Conservation (phyloP, 2,797 vertebrate genomes). For the Nannoperca australis region DNA sequence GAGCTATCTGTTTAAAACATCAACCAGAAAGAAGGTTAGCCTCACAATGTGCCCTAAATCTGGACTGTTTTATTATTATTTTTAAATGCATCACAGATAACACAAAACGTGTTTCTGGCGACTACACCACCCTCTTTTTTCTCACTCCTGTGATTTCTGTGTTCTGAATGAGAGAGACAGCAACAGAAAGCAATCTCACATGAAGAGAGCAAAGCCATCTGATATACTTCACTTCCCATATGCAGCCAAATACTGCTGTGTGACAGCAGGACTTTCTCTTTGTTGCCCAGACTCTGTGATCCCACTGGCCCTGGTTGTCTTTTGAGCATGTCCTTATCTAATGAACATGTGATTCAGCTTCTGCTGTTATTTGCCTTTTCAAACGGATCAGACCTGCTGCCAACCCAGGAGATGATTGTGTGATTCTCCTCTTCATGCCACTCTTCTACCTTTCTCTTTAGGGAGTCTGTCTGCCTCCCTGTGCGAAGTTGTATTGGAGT, state of each 20-base stretch:
- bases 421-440: conserved; percentile 22
- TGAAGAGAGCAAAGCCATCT: conserved; percentile 46
- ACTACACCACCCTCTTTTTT: not conserved
- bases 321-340: conserved; percentile 44
- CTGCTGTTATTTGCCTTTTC: conserved; percentile 38
- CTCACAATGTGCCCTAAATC: not conserved
- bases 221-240: conserved; percentile 30
- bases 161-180: conserved; percentile 16
- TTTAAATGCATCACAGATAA: conserved; percentile 10
- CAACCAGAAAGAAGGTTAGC: not conserved
- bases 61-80: not conserved
- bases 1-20: conserved; percentile 50
- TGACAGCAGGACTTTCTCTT: conserved; percentile 38
- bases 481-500: conserved; percentile 49
- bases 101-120: not conserved
- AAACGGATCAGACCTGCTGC: conserved; percentile 39
- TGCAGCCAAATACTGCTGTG: conserved; percentile 52
- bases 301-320: conserved; percentile 22
- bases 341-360: conserved; percentile 28
- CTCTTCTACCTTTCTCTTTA: conserved; percentile 82
- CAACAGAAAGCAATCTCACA: conserved; percentile 19
- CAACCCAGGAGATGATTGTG: conserved; percentile 12
- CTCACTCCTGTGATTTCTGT: not conserved
- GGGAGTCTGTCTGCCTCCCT: conserved; percentile 68
- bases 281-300: conserved; percentile 33